These are phyloP conservation scores for Mola mola DNA, from an alignment of 2,113 vertebrate species.

Conservation along the genomic window DNA sequence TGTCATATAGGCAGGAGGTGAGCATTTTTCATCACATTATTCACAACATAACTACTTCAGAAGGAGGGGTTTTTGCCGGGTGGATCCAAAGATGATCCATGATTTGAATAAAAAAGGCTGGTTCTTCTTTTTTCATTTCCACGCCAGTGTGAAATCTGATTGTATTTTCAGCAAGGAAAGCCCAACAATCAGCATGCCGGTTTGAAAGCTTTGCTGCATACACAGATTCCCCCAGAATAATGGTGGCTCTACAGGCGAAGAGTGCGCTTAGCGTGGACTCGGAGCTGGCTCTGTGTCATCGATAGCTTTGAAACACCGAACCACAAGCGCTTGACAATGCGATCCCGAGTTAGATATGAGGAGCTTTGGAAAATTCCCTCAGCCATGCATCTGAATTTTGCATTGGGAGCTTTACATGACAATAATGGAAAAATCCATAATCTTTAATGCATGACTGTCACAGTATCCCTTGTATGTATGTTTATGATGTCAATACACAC, in stretches of 20 bases:
- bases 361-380: slow-evolving; percentile 19
- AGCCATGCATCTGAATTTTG: too few relatives aligned
- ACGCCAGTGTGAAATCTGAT: slow-evolving; percentile 48
- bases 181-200: slow-evolving; percentile 30
- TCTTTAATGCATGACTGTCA: neutral
- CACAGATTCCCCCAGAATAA: slow-evolving; percentile 38
- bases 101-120: slow-evolving; percentile 61
- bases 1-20: slow-evolving; percentile 50
- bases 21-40: slow-evolving; percentile 65
- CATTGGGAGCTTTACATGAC: neutral
- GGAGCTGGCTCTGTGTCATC: slow-evolving; percentile 20
- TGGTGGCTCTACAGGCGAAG: slow-evolving; percentile 16
- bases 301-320: slow-evolving; percentile 33
- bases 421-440: neutral
- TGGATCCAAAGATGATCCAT: slow-evolving; percentile 48
- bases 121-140: slow-evolving; percentile 34
- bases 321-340: slow-evolving; percentile 19
- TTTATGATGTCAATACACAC: neutral
- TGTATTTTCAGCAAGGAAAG: slow-evolving; percentile 43
- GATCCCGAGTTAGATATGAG: slow-evolving; percentile 12
- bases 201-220: slow-evolving; percentile 34
- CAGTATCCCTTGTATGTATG: neutral
- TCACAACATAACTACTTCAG: slow-evolving; percentile 31
- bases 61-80: slow-evolving; percentile 28
- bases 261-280: slow-evolving; percentile 17